Conservation (phyloP, 1,140 invertebrate species). For the Drosophila erecta region DNA sequence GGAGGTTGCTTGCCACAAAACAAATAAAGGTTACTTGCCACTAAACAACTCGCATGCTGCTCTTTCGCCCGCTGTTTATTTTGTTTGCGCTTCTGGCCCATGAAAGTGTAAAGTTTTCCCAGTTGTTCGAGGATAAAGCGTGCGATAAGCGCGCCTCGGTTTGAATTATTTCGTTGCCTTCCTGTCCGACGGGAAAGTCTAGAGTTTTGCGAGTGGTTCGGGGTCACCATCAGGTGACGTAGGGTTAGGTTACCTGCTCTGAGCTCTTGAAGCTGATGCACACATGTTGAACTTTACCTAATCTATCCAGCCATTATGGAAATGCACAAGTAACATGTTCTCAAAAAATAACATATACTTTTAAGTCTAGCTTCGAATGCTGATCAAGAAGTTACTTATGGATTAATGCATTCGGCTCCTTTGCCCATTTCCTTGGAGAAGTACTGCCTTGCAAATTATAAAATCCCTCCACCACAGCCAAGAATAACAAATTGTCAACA, state of each 20-base stretch:
- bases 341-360: no score
- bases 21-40: slow-evolving; percentile 72
- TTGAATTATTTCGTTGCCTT: slow-evolving; percentile 73
- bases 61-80: slow-evolving; percentile 43
- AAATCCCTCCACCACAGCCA: slow-evolving; percentile 13
- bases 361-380: no score
- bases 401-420: no score
- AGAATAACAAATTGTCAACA: slow-evolving; percentile 80
- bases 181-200: slow-evolving; percentile 14
- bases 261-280: slow-evolving; percentile 4
- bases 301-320: not conserved
- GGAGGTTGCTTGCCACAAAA: slow-evolving; percentile 61
- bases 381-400: no score
- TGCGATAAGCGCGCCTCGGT: slow-evolving; percentile 56
- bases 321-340: no score
- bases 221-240: slow-evolving; percentile 16
- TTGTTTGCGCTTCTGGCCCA: slow-evolving; percentile 34
- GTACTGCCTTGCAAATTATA: not conserved
- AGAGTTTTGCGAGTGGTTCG: not conserved
- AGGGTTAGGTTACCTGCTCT: slow-evolving; percentile 26
- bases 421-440: not conserved
- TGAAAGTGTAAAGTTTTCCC: slow-evolving; percentile 65
- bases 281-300: not conserved
- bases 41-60: slow-evolving; percentile 48
- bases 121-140: slow-evolving; percentile 55